These are phyloP conservation scores for Cheiracanthium punctorium DNA, from an alignment of 2,888 invertebrate species.

Conservation along the genomic window DNA sequence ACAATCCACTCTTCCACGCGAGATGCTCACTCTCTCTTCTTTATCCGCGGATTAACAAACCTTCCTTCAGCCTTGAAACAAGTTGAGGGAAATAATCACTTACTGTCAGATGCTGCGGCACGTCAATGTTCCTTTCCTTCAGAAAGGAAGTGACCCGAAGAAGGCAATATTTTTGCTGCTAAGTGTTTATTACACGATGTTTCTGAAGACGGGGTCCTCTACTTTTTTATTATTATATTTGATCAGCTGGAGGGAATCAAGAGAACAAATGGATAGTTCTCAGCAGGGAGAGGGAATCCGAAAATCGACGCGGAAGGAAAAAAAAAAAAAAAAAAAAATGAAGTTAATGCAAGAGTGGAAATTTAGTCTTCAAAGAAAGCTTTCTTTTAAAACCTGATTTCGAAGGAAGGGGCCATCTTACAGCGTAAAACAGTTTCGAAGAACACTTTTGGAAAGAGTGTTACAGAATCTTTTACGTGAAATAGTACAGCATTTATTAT, in stretches of 20 bases:
- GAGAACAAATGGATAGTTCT: not conserved
- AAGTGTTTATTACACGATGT: not conserved
- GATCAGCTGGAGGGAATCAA: not conserved
- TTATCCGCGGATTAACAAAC: too few species aligned
- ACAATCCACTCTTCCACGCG: too few species aligned
- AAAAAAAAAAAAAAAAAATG: not conserved
- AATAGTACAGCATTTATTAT: too few species aligned
- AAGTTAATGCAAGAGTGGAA: too few species aligned
- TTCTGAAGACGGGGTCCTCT: not conserved
- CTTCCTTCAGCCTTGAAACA: not conserved
- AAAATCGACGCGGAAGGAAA: not conserved
- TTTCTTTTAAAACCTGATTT: too few species aligned
- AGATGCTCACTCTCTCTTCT: too few species aligned
- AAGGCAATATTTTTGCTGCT: not conserved
- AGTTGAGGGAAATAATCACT: not conserved
- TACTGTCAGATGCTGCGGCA: not conserved
- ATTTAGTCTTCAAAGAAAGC: too few species aligned
- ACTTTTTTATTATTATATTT: not conserved
- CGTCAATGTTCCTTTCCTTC: not conserved
- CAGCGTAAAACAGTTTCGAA: too few species aligned
- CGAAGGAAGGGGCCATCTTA: too few species aligned
- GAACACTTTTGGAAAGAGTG: too few species aligned
- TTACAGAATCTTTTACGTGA: too few species aligned
- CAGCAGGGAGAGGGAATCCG: not conserved
- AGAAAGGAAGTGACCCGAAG: not conserved